A percentile compares a stretch with the other conserved stretches of the same genome.
phyloP scores from a whole-genome alignment of 2,888 invertebrate genomes.

The Ecdyonurus torrentis region DNA sequence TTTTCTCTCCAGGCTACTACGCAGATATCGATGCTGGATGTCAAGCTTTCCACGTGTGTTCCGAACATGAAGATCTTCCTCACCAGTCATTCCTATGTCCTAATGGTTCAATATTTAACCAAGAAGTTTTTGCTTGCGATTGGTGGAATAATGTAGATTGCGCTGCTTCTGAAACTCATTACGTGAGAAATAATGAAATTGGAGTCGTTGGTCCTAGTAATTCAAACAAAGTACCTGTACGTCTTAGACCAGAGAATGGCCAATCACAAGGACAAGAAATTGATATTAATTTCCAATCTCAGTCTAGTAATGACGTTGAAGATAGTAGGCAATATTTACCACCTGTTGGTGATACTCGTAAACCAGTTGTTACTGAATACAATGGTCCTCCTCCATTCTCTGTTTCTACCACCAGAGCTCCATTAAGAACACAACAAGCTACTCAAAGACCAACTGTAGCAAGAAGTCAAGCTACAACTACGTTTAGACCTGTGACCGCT shows the following conservation, averaged over 20 bases:
- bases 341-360: not conserved
- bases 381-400: not conserved
- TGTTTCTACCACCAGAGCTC: not conserved
- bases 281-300: not conserved
- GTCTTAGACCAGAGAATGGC: not conserved
- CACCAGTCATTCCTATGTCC: slow-evolving; percentile 48
- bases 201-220: slow-evolving; percentile 12
- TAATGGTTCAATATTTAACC: slow-evolving; percentile 48
- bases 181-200: slow-evolving; percentile 28
- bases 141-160: slow-evolving; percentile 54
- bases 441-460: not conserved
- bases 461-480: not conserved
- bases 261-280: not conserved
- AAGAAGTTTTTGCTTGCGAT: slow-evolving; percentile 44
- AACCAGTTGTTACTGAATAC: not conserved
- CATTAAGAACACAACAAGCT: not conserved
- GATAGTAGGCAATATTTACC: not conserved
- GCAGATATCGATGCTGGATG: slow-evolving; percentile 46
- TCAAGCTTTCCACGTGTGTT: slow-evolving; percentile 48
- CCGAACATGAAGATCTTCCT: slow-evolving; percentile 29
- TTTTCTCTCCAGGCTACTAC: slow-evolving; percentile 37
- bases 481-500: not conserved
- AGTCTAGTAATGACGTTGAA: not conserved
- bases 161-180: slow-evolving; percentile 29
- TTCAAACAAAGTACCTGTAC: slow-evolving; percentile 8